These are phyloP conservation scores for Pinctada fucata DNA, from an alignment of 2,888 invertebrate genomes.

Conservation along the genomic window DNA sequence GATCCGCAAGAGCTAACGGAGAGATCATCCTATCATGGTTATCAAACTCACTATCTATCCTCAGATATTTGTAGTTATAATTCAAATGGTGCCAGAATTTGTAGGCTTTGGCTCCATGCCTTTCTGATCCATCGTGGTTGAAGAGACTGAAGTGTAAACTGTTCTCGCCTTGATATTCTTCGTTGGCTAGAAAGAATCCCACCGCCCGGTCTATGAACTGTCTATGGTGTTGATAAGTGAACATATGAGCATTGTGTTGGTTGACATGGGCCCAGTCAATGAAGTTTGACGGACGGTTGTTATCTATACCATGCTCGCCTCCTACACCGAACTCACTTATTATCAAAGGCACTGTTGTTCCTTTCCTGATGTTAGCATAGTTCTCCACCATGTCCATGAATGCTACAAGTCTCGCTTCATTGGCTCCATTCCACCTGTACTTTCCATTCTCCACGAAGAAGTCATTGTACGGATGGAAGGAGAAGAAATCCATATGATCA, in stretches of 20 bases:
- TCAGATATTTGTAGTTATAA: conserved; percentile 17
- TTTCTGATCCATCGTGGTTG: neutral
- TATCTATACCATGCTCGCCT: neutral
- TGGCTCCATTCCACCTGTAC: conserved; percentile 5
- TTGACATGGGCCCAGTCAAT: conserved; percentile 17
- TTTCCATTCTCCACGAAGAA: conserved; percentile 1
- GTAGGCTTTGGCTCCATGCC: conserved; percentile 22
- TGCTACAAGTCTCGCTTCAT: conserved; percentile 24
- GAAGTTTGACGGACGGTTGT: conserved; percentile 1
- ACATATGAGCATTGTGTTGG: conserved; percentile 22
- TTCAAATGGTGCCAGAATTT: conserved; percentile 24
- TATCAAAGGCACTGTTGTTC: conserved; percentile 13
- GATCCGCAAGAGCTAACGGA: conserved; percentile 20
- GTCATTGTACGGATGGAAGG: conserved; percentile 18
- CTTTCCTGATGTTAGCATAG: conserved; percentile 18
- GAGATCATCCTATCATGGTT: conserved; percentile 20
- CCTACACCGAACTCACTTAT: conserved; percentile 19
- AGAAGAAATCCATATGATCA: conserved; percentile 26
- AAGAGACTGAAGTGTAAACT: conserved; percentile 13
- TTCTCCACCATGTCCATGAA: conserved; percentile 24
- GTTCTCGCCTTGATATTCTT: neutral
- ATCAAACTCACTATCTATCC: conserved; percentile 6
- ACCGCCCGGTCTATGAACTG: conserved; percentile 18
- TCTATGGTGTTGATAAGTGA: conserved; percentile 21
- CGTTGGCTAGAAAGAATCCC: conserved; percentile 10